phyloP scores from a whole-genome alignment of 2,113 vertebrate genomes.

The Emydocephalus ijimae region DNA sequence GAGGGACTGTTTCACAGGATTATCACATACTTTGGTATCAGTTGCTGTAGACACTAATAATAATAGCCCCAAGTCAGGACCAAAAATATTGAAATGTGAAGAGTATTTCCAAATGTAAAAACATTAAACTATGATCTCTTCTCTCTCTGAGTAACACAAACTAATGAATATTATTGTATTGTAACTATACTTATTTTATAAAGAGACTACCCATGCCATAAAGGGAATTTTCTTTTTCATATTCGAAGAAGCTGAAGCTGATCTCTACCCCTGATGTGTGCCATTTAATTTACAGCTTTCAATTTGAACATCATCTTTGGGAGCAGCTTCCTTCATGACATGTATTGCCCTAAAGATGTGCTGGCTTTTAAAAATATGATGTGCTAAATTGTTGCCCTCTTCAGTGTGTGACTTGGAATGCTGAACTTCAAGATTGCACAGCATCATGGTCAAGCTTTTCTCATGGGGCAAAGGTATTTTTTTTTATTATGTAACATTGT shows the following conservation, averaged over 20 bases:
- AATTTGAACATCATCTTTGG: slow-evolving; percentile 38
- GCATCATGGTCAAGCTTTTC: not conserved
- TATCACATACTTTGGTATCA: slow-evolving; percentile 24
- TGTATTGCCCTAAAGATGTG: not conserved
- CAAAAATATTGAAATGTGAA: slow-evolving; percentile 28
- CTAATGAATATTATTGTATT: not conserved
- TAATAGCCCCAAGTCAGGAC: slow-evolving; percentile 19
- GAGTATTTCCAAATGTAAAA: slow-evolving; percentile 22
- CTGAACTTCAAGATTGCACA: not conserved
- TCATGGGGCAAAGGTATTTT: not conserved
- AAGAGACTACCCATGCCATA: not conserved
- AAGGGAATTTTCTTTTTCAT: not conserved
- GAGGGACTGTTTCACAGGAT: slow-evolving; percentile 15
- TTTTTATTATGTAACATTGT: not conserved
- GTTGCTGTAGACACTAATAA: slow-evolving; percentile 21
- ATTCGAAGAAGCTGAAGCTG: slow-evolving; percentile 3
- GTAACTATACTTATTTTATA: not conserved
- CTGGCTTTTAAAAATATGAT: slow-evolving; percentile 28
- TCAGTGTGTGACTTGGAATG: slow-evolving; percentile 14
- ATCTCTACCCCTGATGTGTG: not conserved
- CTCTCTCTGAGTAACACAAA: not conserved
- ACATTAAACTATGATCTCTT: not conserved
- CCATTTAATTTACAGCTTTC: slow-evolving; percentile 36
- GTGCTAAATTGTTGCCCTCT: slow-evolving; percentile 18
- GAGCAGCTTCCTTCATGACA: slow-evolving; percentile 40